These are phyloP conservation scores for Perca flavescens DNA, from an alignment of 2,113 vertebrate species.

Conservation along the genomic window DNA sequence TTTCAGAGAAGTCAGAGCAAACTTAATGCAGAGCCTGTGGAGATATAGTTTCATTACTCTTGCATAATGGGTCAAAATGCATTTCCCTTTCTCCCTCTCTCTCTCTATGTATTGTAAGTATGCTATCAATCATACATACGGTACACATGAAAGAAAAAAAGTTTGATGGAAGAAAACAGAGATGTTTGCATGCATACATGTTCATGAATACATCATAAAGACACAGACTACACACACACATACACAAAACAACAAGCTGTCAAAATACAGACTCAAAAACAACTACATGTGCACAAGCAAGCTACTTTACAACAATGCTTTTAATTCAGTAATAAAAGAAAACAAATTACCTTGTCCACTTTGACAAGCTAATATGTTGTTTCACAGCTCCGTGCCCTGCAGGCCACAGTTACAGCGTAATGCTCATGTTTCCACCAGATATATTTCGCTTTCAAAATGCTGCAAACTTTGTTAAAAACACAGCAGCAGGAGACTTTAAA, in stretches of 20 bases:
- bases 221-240: not conserved
- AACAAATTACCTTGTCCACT: conserved; percentile 71
- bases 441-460: conserved; percentile 46
- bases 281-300: not conserved
- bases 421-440: conserved; percentile 41
- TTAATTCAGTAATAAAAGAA: conserved; percentile 69
- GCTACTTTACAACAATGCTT: conserved; percentile 27
- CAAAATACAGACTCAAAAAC: not conserved
- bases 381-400: conserved; percentile 56
- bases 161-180: conserved; percentile 16
- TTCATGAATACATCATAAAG: conserved; percentile 4
- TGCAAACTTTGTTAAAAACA: conserved; percentile 37
- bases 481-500: conserved; percentile 39
- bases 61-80: conserved; percentile 62
- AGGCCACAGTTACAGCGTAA: conserved; percentile 33
- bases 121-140: conserved; percentile 55
- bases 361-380: conserved; percentile 73
- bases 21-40: conserved; percentile 52
- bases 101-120: conserved; percentile 40
- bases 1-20: conserved; percentile 42
- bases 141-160: not conserved
- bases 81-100: conserved; percentile 30
- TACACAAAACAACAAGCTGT: not conserved
- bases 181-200: not conserved
- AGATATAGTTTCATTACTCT: conserved; percentile 64